A percentile compares a stretch with the other conserved stretches of the same genome.
Evolutionary conservation across 2,113 vertebrate species (phyloP).

Genomic region (Gobiocypris rarus): DNA sequence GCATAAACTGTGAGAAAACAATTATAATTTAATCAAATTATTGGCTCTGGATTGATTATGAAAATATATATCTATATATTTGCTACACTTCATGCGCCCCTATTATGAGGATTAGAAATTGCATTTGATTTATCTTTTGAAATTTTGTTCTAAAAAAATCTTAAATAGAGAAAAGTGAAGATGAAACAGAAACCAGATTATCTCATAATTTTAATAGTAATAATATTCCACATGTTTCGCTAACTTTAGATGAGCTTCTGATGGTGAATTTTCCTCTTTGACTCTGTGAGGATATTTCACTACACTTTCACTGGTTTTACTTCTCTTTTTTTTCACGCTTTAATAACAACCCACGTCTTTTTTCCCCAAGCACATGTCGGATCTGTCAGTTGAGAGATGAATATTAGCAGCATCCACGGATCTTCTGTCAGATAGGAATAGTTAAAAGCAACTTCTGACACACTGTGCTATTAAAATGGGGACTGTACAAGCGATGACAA

Average conservation of each 20-base stretch:
- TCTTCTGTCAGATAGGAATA: not conserved
- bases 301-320: not conserved
- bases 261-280: not conserved
- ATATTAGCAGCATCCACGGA: not conserved
- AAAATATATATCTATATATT: not conserved
- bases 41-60: not conserved
- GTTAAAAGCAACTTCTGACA: constrained; percentile 6
- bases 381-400: constrained; percentile 21
- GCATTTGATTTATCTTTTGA: no score
- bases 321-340: not conserved
- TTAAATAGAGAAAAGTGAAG: no score
- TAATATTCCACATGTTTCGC: not conserved
- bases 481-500: not conserved
- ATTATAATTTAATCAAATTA: not conserved
- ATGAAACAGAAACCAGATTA: no score
- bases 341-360: not conserved
- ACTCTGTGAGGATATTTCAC: not conserved
- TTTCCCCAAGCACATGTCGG: not conserved
- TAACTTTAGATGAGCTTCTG: not conserved
- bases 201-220: not conserved
- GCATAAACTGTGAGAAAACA: not conserved
- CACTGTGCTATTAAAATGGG: not conserved
- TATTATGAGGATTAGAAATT: not conserved
- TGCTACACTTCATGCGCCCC: not conserved
- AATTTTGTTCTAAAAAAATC: no score